A percentile compares a stretch with the other conserved stretches of the same genome.
These are phyloP conservation scores for Laticauda colubrina DNA, from an alignment of 2,113 vertebrate species.

Conservation along the genomic window DNA sequence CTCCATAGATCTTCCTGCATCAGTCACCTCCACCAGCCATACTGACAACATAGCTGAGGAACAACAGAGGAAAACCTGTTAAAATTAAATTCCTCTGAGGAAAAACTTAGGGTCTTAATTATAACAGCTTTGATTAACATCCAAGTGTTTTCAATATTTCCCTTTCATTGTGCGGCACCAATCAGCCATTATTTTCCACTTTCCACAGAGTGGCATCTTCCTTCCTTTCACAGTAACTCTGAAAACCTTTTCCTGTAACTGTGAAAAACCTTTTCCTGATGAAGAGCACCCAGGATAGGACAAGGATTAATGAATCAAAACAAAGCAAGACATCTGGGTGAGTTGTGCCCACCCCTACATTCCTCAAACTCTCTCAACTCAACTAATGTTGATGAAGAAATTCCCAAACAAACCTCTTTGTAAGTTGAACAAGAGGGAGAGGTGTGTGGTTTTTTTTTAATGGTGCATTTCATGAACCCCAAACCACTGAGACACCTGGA, in stretches of 20 bases:
- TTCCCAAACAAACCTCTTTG: not conserved
- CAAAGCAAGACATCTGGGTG: slow-evolving; percentile 3
- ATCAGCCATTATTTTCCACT: not conserved
- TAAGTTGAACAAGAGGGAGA: not conserved
- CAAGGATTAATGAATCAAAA: slow-evolving; percentile 11
- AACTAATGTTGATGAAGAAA: not conserved
- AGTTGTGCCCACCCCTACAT: not conserved
- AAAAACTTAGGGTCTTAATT: not conserved
- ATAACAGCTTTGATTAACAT: not conserved
- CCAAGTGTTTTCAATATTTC: too few relatives aligned
- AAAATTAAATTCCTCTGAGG: not conserved
- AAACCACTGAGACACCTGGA: slow-evolving; percentile 41
- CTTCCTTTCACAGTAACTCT: not conserved
- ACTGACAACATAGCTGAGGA: not conserved
- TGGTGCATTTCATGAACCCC: not conserved
- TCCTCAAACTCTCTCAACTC: not conserved
- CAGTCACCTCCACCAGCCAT: not conserved
- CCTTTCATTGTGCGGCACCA: not conserved
- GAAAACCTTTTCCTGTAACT: not conserved
- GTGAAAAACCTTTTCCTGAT: not conserved
- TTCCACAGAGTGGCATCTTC: not conserved
- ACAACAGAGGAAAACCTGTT: not conserved
- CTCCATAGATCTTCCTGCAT: not conserved
- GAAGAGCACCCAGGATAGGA: not conserved
- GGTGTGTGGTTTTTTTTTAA: too few relatives aligned